A percentile compares a stretch with the other conserved stretches of the same genome.
phyloP scores from a whole-genome alignment of 2,888 invertebrate species.

The Lordiphosa fenestrarum region DNA sequence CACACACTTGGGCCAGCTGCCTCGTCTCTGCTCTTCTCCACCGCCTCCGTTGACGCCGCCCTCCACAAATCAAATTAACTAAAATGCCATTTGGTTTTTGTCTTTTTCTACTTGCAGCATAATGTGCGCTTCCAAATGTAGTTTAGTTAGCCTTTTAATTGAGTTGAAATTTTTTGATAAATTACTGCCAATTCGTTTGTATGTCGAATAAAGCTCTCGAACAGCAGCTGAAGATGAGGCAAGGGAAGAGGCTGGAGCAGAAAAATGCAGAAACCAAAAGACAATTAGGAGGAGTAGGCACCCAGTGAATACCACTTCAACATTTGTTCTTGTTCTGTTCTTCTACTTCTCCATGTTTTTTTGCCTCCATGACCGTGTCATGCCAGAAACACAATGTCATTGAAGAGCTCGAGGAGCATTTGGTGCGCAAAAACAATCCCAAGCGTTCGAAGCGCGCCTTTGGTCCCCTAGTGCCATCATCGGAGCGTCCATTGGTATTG shows the following conservation, averaged over 20 bases:
- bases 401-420: slow-evolving; percentile 81
- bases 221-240: not conserved
- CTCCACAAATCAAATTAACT: slow-evolving; percentile 69
- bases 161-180: slow-evolving; percentile 70
- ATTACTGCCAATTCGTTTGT: slow-evolving; percentile 49
- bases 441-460: slow-evolving; percentile 81
- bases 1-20: slow-evolving; percentile 32
- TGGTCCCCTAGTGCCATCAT: slow-evolving; percentile 84
- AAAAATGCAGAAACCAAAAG: slow-evolving; percentile 72
- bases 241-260: slow-evolving; percentile 29
- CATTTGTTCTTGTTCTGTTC: slow-evolving; percentile 16
- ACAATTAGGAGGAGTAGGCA: slow-evolving; percentile 63
- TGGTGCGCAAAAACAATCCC: slow-evolving; percentile 81
- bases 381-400: slow-evolving; percentile 80
- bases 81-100: slow-evolving; percentile 76
- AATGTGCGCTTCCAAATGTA: slow-evolving; percentile 75
- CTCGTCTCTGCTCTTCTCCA: slow-evolving; percentile 19
- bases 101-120: slow-evolving; percentile 77
- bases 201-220: slow-evolving; percentile 42
- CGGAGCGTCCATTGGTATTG: slow-evolving; percentile 86
- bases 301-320: slow-evolving; percentile 58
- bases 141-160: slow-evolving; percentile 59
- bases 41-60: slow-evolving; percentile 2
- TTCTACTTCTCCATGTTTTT: slow-evolving; percentile 12
- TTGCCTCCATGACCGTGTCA: slow-evolving; percentile 25